A percentile compares a stretch with the other conserved stretches of the same genome.
Evolutionary conservation across 2,113 vertebrate species (phyloP).

Genomic region (Sakesphorus luctuosus): DNA sequence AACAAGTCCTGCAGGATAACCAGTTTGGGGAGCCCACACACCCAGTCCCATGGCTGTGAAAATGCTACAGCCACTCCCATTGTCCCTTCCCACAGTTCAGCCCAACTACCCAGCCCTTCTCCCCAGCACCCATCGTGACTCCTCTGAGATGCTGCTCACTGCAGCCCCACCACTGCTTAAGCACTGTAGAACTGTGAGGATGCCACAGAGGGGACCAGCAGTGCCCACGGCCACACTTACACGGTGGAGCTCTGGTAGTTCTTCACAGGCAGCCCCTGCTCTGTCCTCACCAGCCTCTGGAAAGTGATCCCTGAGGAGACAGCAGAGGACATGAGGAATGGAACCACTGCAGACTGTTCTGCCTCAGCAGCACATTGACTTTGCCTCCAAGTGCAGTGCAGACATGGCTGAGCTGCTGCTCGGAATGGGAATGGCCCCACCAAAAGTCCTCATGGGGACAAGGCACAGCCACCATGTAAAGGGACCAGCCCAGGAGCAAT

Average conservation of each 20-base stretch:
- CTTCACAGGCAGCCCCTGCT: constrained; percentile 84
- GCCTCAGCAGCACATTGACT: neutral
- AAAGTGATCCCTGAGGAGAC: constrained; percentile 87
- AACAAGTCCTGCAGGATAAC: neutral
- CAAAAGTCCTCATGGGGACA: neutral
- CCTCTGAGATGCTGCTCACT: neutral
- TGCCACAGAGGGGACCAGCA: neutral
- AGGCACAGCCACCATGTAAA: rapidly evolving
- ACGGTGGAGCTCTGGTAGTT: constrained; percentile 82
- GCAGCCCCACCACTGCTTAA: neutral
- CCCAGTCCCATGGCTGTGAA: neutral
- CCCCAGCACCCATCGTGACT: rapidly evolving
- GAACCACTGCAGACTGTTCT: neutral
- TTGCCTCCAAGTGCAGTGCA: rapidly evolving
- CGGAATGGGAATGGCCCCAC: rapidly evolving
- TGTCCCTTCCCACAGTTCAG: neutral
- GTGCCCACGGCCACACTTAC: constrained; percentile 73
- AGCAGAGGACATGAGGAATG: neutral
- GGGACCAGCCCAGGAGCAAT: neutral
- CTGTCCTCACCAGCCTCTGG: constrained; percentile 91
- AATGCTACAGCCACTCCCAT: neutral
- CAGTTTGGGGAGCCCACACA: rapidly evolving
- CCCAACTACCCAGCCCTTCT: neutral
- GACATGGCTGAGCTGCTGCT: neutral
- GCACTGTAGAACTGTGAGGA: rapidly evolving